Evolutionary conservation across 1,140 invertebrate species (phyloP).

Genomic region (Megalopta genalis): DNA sequence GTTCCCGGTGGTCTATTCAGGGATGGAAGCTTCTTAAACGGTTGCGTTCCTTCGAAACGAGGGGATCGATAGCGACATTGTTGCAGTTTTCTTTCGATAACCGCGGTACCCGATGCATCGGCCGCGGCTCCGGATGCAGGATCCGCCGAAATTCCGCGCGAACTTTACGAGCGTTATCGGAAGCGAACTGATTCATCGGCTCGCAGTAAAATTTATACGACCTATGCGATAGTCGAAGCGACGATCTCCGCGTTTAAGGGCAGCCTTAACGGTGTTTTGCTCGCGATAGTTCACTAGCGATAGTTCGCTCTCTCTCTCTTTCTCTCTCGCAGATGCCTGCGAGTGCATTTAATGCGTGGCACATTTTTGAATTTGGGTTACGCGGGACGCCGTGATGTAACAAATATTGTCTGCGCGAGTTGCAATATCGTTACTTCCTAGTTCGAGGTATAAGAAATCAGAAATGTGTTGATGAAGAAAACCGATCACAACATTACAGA

Average conservation of each 20-base stretch:
- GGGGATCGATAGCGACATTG: constrained; percentile 23
- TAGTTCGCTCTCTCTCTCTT: too few species aligned
- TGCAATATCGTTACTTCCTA: too few species aligned
- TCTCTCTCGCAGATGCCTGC: too few species aligned
- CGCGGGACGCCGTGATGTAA: too few species aligned
- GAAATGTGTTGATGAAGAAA: too few species aligned
- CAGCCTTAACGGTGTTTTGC: neutral
- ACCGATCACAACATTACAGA: too few species aligned
- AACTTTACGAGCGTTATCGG: constrained; percentile 22
- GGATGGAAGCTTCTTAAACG: constrained; percentile 19
- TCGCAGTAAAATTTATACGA: constrained; percentile 1
- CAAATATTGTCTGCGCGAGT: too few species aligned
- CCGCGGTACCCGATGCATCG: neutral
- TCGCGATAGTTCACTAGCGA: neutral
- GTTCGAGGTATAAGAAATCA: too few species aligned
- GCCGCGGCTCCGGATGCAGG: too few species aligned
- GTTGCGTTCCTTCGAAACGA: neutral
- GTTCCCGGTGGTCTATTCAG: neutral
- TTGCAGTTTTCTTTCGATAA: neutral
- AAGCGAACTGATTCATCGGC: constrained; percentile 5
- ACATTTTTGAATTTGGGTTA: neutral
- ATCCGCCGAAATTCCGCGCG: neutral
- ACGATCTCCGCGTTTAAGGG: neutral
- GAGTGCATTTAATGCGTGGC: neutral
- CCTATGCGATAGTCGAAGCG: neutral